These are phyloP conservation scores for Armadillidium nasatum DNA, from an alignment of 1,140 invertebrate species.

Conservation along the genomic window DNA sequence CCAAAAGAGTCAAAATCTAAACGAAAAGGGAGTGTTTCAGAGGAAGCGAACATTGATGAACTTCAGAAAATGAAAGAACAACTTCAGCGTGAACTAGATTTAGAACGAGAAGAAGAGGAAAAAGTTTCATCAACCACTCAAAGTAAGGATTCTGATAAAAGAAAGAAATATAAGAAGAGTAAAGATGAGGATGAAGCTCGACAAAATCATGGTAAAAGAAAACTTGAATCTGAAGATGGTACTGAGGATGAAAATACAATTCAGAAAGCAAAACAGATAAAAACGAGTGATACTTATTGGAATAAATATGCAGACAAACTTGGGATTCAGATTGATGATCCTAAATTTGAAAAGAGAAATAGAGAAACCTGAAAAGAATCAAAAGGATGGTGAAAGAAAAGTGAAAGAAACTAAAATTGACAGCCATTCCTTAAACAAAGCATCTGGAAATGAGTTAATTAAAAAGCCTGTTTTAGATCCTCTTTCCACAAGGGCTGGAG, in stretches of 20 bases:
- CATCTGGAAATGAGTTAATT: slow-evolving; percentile 29
- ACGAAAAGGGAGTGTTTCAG: slow-evolving; percentile 18
- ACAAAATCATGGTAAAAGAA: slow-evolving; percentile 23
- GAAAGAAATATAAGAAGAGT: slow-evolving; percentile 28
- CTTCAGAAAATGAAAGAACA: neutral
- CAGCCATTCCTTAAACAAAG: neutral
- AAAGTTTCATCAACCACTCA: neutral
- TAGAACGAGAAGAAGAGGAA: neutral
- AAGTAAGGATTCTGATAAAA: neutral
- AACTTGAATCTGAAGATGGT: slow-evolving; percentile 4
- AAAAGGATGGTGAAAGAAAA: slow-evolving; percentile 16
- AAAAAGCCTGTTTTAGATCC: slow-evolving; percentile 64
- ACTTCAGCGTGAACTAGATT: neutral
- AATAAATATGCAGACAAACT: slow-evolving; percentile 44
- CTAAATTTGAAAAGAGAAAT: slow-evolving; percentile 19
- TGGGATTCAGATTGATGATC: slow-evolving; percentile 42
- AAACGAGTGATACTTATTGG: slow-evolving; percentile 44
- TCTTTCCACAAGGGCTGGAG: slow-evolving; percentile 80
- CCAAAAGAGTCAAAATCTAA: neutral
- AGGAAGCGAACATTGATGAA: slow-evolving; percentile 12
- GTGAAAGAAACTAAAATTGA: neutral
- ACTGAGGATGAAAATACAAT: slow-evolving; percentile 9
- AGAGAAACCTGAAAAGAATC: slow-evolving; percentile 17
- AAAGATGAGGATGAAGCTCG: slow-evolving; percentile 25
- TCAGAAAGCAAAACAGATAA: slow-evolving; percentile 27